Evolutionary conservation across 2,888 invertebrate genomes (phyloP).

Genomic region (Drosophila neonasuta): DNA sequence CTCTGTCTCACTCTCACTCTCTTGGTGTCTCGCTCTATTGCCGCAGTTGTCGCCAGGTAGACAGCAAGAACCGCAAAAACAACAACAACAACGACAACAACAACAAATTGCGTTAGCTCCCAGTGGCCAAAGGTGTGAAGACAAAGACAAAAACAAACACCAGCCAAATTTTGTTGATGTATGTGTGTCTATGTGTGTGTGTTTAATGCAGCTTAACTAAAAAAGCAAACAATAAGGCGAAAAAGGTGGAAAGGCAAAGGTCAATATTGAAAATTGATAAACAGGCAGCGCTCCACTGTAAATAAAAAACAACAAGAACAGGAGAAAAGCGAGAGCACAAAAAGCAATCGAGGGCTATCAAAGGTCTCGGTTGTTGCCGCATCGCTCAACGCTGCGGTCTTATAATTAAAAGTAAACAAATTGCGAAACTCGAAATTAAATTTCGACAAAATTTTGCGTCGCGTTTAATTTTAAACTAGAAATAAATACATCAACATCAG

Average conservation of each 20-base stretch:
- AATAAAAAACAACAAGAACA: conserved; percentile 23
- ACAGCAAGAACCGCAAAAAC: conserved; percentile 19
- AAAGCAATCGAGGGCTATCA: conserved; percentile 34
- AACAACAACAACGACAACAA: conserved; percentile 20
- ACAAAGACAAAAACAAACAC: conserved; percentile 50
- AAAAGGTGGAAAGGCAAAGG: conserved; percentile 66
- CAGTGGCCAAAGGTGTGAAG: conserved; percentile 57
- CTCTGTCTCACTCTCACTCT: conserved; percentile 2
- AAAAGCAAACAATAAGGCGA: conserved; percentile 48
- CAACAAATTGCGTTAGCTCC: conserved; percentile 19
- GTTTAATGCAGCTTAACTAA: conserved; percentile 65
- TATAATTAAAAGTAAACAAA: conserved; percentile 75
- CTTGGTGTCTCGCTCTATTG: conserved; percentile 6
- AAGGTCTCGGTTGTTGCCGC: conserved; percentile 13
- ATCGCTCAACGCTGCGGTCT: conserved; percentile 52
- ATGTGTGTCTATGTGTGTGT: conserved; percentile 34
- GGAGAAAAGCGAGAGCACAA: conserved; percentile 31
- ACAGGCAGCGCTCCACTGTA: conserved; percentile 42
- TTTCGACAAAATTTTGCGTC: conserved; percentile 49
- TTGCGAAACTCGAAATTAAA: conserved; percentile 40
- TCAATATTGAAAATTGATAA: conserved; percentile 78
- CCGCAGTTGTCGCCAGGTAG: conserved; percentile 41
- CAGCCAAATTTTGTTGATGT: conserved; percentile 12
- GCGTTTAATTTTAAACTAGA: conserved; percentile 51
- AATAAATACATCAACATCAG: conserved; percentile 44